Conservation (phyloP, 1,140 invertebrate species). For the Conus betulinus region DNA sequence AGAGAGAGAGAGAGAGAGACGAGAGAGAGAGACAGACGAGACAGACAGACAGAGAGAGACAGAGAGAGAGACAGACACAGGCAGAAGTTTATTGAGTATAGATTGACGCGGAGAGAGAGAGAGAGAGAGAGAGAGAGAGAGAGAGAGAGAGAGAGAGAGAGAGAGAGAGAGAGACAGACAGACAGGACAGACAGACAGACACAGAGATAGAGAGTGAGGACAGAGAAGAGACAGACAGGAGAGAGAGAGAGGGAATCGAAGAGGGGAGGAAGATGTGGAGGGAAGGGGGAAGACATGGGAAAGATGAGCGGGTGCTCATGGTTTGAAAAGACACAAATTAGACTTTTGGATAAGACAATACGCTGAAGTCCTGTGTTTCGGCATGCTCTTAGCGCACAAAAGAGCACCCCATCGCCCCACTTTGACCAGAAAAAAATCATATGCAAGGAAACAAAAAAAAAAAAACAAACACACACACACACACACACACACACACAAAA, state of each 20-base stretch:
- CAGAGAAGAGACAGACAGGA: too few relatives aligned
- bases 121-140: not conserved
- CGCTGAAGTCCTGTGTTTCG: not conserved
- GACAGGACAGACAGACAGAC: not conserved
- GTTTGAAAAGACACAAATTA: too few relatives aligned
- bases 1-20: not conserved
- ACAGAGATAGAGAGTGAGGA: not conserved
- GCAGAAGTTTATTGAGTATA: too few relatives aligned
- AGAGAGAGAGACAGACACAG: not conserved
- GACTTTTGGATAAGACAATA: not conserved
- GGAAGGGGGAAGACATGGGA: not conserved
- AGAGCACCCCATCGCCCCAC: too few relatives aligned
- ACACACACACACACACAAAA: too few relatives aligned
- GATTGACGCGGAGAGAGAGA: not conserved
- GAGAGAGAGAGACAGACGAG: not conserved
- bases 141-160: not conserved
- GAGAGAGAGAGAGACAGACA: not conserved
- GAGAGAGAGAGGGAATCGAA: not conserved
- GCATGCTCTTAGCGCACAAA: not conserved
- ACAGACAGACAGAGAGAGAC: not conserved
- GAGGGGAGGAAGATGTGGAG: not conserved
- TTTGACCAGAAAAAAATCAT: not conserved
- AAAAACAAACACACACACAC: too few relatives aligned
- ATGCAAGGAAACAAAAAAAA: not conserved
- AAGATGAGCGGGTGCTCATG: too few relatives aligned